Evolutionary conservation across 1,140 invertebrate genomes (phyloP).

Genomic region (Megalopta genalis): DNA sequence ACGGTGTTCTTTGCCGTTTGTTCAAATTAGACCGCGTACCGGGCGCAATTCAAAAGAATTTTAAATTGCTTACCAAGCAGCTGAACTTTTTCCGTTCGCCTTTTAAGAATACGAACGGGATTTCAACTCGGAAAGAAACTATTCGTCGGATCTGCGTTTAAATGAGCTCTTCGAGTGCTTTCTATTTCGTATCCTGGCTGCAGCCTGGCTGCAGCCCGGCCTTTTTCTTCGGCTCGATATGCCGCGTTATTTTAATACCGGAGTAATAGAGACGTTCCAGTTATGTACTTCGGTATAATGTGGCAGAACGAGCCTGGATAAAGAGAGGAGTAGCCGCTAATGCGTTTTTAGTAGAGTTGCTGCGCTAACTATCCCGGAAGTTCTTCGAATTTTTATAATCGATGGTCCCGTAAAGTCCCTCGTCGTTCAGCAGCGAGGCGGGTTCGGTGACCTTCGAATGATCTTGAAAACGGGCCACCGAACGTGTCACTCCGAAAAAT

Average conservation of each 20-base stretch:
- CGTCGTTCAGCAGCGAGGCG: too few species aligned
- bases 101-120: conserved; percentile 1
- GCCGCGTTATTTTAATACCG: not conserved
- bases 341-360: too few species aligned
- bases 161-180: conserved; percentile 1
- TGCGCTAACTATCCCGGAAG: too few species aligned
- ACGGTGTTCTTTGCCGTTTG: not conserved
- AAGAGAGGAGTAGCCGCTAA: too few species aligned
- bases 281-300: too few species aligned
- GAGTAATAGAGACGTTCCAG: too few species aligned
- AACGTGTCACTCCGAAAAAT: too few species aligned
- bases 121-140: conserved; percentile 2
- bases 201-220: not conserved
- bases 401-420: too few species aligned
- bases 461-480: too few species aligned
- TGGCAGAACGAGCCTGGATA: too few species aligned
- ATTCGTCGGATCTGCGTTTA: not conserved
- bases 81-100: conserved; percentile 5
- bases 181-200: not conserved
- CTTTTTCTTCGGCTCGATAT: not conserved
- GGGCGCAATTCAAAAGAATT: conserved; percentile 2
- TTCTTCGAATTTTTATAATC: too few species aligned
- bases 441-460: too few species aligned
- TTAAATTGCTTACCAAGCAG: conserved; percentile 2
- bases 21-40: not conserved